Evolutionary conservation across 2,888 invertebrate genomes (phyloP), one percentile per base, ranked within the genome.

Genomic region (Luperina nickerlii): DNA sequence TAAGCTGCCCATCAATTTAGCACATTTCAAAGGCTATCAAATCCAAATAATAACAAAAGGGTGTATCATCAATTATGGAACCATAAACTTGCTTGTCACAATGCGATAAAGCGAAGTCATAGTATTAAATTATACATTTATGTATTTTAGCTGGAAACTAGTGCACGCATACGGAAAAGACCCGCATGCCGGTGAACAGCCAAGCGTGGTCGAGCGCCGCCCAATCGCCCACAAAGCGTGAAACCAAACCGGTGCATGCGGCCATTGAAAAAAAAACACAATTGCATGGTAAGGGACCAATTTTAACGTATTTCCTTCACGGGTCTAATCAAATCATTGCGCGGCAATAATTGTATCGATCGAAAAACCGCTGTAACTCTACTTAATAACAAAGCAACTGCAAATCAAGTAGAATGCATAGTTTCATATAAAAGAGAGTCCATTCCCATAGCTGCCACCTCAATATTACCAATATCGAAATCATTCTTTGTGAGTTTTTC

Each of bases 151-250:
- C 87, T 89, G 84, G 89, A 91, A 93, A 93, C 90, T 91, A 89
- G 92, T 88, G 87, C 94, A 92, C 92, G 93, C 93, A 94, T 90
- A 93, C 93, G 94, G 94, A 94, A 95, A 90, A 91, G 87, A 88
- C 88, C 87, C 87, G 92, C 92, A 92, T 92, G 90, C 92, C 91
- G 78, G 90, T 88, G 85, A 79, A 92, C 91, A 92, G 90, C 90
- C 81, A 88, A 93, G 90, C 93, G 91, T 93, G 92, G 84, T 88
- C 76, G 74, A 90, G 89, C 90, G 89, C 89, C 92, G 90, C 90
- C 92, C 92, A 91, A 84, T 86, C 86, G 84, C 71, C 77, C 79
- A 82, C 84, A 82, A 82, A 88, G 92, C 92, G 91, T 92, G 92
- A 93, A 93, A 91, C 90, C 74, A 89, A 90, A 89, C 90, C 87